Conservation (phyloP, 1,140 invertebrate species). For the Lasaia peninsularis region DNA sequence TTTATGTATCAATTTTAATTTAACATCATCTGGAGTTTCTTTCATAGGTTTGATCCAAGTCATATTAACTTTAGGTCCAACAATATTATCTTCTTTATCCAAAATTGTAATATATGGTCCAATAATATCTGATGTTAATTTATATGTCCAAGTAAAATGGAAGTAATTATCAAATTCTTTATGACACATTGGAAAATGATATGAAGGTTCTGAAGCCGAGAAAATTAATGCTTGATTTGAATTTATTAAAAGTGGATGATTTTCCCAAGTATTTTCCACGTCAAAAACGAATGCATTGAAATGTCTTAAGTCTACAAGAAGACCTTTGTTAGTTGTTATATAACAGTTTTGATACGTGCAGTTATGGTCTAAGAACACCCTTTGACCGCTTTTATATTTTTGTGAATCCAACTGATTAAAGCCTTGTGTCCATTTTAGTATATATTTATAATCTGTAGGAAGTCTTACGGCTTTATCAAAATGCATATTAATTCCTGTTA, state of each 20-base stretch:
- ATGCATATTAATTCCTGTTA: slow-evolving; percentile 9
- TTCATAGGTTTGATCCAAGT: slow-evolving; percentile 41
- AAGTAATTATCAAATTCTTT: slow-evolving; percentile 41
- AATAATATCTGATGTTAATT: slow-evolving; percentile 44
- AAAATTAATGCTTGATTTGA: slow-evolving; percentile 48
- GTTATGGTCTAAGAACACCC: slow-evolving; percentile 38
- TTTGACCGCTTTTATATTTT: slow-evolving; percentile 37
- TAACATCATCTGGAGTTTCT: slow-evolving; percentile 31
- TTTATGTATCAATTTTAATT: slow-evolving; percentile 34
- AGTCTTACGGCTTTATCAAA: slow-evolving; percentile 35
- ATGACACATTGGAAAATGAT: slow-evolving; percentile 39
- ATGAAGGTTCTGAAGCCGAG: slow-evolving; percentile 38
- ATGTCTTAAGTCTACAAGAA: slow-evolving; percentile 38
- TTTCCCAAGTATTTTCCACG: slow-evolving; percentile 47
- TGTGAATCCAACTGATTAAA: slow-evolving; percentile 28
- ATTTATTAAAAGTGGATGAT: slow-evolving; percentile 31
- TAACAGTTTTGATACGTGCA: slow-evolving; percentile 48
- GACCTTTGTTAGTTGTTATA: slow-evolving; percentile 37
- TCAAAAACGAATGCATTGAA: slow-evolving; percentile 58
- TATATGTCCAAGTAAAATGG: slow-evolving; percentile 53
- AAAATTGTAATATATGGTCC: slow-evolving; percentile 37
- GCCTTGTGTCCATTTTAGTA: slow-evolving; percentile 45
- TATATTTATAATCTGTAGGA: slow-evolving; percentile 46
- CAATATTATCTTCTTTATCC: slow-evolving; percentile 33
- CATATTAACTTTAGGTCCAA: slow-evolving; percentile 51